Base-by-base conservation (phyloP, 2,888 invertebrate genomes). In the Rambutsinella grinnellia region DNA sequence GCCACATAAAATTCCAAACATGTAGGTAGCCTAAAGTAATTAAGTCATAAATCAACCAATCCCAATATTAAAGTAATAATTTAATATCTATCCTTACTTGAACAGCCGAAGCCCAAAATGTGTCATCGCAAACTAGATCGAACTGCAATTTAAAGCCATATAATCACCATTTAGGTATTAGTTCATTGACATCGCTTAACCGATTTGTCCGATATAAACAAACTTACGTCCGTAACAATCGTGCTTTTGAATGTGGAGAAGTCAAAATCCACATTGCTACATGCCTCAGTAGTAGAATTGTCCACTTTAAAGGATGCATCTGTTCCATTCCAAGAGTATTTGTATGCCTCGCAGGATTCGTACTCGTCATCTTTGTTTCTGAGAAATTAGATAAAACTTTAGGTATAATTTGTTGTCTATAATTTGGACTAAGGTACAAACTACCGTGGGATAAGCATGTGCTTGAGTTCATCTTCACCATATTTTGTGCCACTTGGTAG, bases 221-320 rank as follows among this genome's bases (percentile, higher is more conserved):
- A 28, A 10, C 60, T 68, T 57, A 61, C 62, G 26, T 75, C 75
- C 15, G 63, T 63, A 3, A 68, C 75, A 49, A 61, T 68, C 24
- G 83, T 82, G 26, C 46, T 76, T n/a, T 81, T 68, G 63, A 82
- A 83, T 13, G 61, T 78, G 5, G 83, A 81, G 26, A 68, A 44
- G 66, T 83, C 83, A 74, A 78, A 83, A 23, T 81, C 80, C 36
- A 76, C 71, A 1, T 58, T 19, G 23, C 57, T n/a, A 19, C 67
- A 75, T 28, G 46, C 24, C 21, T 76, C 75, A 21, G n/a, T 15
- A n/a, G 23, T 49, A 47, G 19, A 57, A 8, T 19, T 15, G 24
- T 75, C 26, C 19, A 67, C 75, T 2, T 24, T 47, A 17, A 54
- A 67, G 19, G 26, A n/a, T 3, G 51, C 23, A 19, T 36, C n/a